Base-by-base conservation (phyloP, 2,888 invertebrate species). In the Melipona beecheii region DNA sequence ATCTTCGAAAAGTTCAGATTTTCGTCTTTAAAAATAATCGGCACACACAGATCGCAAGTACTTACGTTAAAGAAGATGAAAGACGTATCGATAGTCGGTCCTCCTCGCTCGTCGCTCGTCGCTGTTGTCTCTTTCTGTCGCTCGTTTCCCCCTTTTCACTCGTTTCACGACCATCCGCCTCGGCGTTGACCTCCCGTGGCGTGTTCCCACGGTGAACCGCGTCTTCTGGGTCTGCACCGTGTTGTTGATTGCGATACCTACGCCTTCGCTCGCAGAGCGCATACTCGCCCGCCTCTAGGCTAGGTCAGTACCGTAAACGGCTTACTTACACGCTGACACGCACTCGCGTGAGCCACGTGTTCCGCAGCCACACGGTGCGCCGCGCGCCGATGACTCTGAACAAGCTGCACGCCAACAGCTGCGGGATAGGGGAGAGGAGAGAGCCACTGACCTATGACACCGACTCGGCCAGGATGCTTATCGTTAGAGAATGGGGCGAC, bases 131-230 rank as follows among this genome's bases (percentile, higher is more conserved):
- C 36, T 2, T 43, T 19, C 27, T 11, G 24, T 4, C 62, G 68
- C n/a, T 54, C 69, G 43, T 74, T 84, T 77, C 66, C 78, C 78
- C 79, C 78, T 80, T 83, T 76, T 76, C 36, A 82, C 78, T 73
- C 69, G 75, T 81, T 66, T 54, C 43, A 31, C 60, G 74, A 60
- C 69, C 75, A 81, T 85, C 68, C 78, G 78, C 81, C 79, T 75
- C 77, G 66, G 27, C 24, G 75, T 75, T 92, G 92, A 93, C 92
- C 92, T 92, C 92, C 91, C 87, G 91, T 87, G 87, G 91, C 87
- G 91, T 88, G 91, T 93, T 93, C 93, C 93, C 93, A 93, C 93
- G 93, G 87, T 90, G 90, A 90, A 90, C 92, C 89, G 86, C 89
- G 90, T 92, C 92, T 90, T 87, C 89, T 87, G 86, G 89, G 89